Evolutionary conservation across 2,888 invertebrate genomes (phyloP), one percentile per base, ranked within the genome.

Genomic region (Anorthoa munda): DNA sequence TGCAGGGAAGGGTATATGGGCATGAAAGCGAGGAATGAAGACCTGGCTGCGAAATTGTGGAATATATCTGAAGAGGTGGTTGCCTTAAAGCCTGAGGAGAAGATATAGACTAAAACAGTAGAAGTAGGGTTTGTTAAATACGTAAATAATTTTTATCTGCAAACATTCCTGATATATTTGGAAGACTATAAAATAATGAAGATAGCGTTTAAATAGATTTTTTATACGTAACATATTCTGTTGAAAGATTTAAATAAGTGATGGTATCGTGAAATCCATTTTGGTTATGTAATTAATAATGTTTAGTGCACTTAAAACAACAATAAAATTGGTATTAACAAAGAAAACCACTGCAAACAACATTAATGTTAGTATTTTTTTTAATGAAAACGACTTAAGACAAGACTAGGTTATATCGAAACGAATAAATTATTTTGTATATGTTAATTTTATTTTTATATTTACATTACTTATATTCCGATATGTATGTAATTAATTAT

Each of bases 31-130:
- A 95, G 96, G 72, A 97, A 98, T 89, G 96, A 97, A 85, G 97
- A 97, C 0, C 97, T 97, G 77, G 98, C 98, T 1, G 97, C 97
- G 74, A 97, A 98, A 90, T 93, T 99, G 67, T 99, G 99, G 99
- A 97, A 97, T 68, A 77, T 92, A 31, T 95, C 96, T 0, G 95
- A 94, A 70, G 90, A 93, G 39, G 81, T 94, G 26, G 96, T 96
- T 0, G 92, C 93, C 53, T 88, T 96, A 66, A 88, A 75, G 15
- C 88, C 92, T 0, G 92, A 92, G 11, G 96, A 95, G 26, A 67
- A 50, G 15, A 83, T 81, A 58, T 81, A 83, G 15, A n/a, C 23
- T 56, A 18, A 56, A n/a, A n/a, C 26, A n/a, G n/a, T 4, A 4
- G 31, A 45, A 13, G 17, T 31, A 12, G 5, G n/a, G 15, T 46